Conservation (phyloP, 2,797 vertebrate genomes). For the Euthynnus affinis region DNA sequence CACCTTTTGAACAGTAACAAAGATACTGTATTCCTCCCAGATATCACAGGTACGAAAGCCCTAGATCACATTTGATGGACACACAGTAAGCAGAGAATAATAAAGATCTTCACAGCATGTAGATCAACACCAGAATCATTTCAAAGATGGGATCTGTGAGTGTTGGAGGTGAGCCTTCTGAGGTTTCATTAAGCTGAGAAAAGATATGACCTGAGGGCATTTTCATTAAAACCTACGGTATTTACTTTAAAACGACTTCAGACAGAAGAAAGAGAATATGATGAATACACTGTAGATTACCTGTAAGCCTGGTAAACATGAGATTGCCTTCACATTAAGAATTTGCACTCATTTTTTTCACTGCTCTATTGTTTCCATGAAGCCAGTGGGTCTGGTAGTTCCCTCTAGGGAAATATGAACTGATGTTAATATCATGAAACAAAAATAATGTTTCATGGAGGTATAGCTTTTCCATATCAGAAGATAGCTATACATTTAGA, state of each 20-base stretch:
- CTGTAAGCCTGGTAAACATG: slow-evolving; percentile 75
- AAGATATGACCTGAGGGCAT: slow-evolving; percentile 73
- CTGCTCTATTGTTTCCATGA: slow-evolving; percentile 36
- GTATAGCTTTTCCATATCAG: slow-evolving; percentile 9
- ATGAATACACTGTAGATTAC: slow-evolving; percentile 74
- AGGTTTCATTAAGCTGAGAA: slow-evolving; percentile 79
- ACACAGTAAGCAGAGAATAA: slow-evolving; percentile 83
- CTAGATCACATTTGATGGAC: slow-evolving; percentile 69
- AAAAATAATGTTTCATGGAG: slow-evolving; percentile 15
- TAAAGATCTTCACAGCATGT: slow-evolving; percentile 79
- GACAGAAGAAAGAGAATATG: slow-evolving; percentile 73
- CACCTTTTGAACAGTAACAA: slow-evolving; percentile 21
- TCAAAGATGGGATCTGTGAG: slow-evolving; percentile 82
- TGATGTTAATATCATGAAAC: neutral
- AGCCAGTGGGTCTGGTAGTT: slow-evolving; percentile 11
- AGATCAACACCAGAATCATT: slow-evolving; percentile 81
- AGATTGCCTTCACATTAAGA: slow-evolving; percentile 69
- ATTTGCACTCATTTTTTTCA: slow-evolving; percentile 61
- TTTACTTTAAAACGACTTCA: slow-evolving; percentile 79
- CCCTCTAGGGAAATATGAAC: slow-evolving; percentile 14
- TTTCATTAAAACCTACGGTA: slow-evolving; percentile 81
- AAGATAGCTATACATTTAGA: neutral
- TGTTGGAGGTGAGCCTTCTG: slow-evolving; percentile 79
- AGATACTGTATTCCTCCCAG: slow-evolving; percentile 18
- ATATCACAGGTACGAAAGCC: slow-evolving; percentile 45